Conservation (phyloP, 2,797 vertebrate genomes). For the Oceanodroma leucorhoa region DNA sequence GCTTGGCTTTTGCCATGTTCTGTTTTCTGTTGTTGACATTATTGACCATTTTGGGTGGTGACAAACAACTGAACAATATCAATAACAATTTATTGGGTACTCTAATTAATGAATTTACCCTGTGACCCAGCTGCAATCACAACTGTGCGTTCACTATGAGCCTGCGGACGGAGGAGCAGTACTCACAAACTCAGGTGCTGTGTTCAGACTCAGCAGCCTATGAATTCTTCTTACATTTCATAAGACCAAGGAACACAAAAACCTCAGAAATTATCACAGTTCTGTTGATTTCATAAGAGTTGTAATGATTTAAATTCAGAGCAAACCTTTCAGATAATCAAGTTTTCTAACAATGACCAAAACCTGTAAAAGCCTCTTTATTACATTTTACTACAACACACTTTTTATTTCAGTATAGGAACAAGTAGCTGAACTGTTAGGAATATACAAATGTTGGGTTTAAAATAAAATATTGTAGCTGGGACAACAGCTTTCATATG, state of each 20-base stretch:
- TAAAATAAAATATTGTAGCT: not conserved
- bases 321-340: not conserved
- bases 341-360: not conserved
- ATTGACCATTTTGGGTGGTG: slow-evolving; percentile 32
- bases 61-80: slow-evolving; percentile 24
- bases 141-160: not conserved
- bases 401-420: not conserved
- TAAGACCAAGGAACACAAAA: not conserved
- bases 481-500: not conserved
- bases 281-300: not conserved
- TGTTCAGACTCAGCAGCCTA: not conserved
- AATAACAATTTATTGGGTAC: slow-evolving; percentile 39
- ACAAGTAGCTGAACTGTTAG: not conserved
- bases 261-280: not conserved
- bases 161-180: not conserved
- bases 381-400: not conserved
- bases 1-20: not conserved
- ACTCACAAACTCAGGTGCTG: not conserved
- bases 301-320: not conserved
- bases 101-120: slow-evolving; percentile 48
- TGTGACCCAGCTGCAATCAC: not conserved
- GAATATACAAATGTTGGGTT: not conserved
- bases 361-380: not conserved
- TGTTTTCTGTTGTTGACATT: not conserved
- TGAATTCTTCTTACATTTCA: not conserved